A percentile compares a stretch with the other conserved stretches of the same genome.
phyloP scores from a whole-genome alignment of 2,113 vertebrate species.

The Psephotus haematonotus region DNA sequence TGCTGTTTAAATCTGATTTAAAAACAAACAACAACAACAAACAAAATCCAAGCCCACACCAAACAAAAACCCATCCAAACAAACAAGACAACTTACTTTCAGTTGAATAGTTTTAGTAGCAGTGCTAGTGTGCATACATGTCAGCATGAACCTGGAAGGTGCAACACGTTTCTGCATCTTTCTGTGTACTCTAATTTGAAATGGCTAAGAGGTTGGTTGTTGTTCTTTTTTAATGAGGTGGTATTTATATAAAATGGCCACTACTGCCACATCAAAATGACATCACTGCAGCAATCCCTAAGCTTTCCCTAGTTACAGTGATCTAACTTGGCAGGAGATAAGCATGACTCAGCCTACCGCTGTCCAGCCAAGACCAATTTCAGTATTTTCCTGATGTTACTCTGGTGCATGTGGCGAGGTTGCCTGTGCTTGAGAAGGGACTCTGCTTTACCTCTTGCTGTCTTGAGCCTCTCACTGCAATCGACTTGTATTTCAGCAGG shows the following conservation, averaged over 20 bases:
- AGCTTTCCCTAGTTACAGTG: not conserved
- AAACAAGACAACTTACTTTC: not conserved
- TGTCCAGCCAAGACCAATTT: slow-evolving; percentile 12
- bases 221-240: not conserved
- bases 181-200: not conserved
- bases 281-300: not conserved
- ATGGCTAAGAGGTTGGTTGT: not conserved
- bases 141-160: not conserved
- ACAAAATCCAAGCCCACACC: not conserved
- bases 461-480: not conserved
- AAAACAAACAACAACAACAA: not conserved
- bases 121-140: not conserved
- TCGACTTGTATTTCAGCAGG: not conserved
- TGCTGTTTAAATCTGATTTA: not conserved
- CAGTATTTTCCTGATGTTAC: not conserved
- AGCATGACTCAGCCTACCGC: not conserved
- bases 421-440: not conserved
- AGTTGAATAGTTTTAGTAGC: not conserved
- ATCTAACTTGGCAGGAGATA: slow-evolving; percentile 20
- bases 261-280: not conserved
- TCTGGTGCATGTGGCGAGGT: not conserved
- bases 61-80: not conserved
- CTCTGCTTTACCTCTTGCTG: not conserved
- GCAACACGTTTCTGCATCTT: not conserved
- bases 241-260: slow-evolving; percentile 8